Evolutionary conservation across 2,888 invertebrate species (phyloP), one percentile per base, ranked within the genome.

Genomic region (Melinaea marsaeus): DNA sequence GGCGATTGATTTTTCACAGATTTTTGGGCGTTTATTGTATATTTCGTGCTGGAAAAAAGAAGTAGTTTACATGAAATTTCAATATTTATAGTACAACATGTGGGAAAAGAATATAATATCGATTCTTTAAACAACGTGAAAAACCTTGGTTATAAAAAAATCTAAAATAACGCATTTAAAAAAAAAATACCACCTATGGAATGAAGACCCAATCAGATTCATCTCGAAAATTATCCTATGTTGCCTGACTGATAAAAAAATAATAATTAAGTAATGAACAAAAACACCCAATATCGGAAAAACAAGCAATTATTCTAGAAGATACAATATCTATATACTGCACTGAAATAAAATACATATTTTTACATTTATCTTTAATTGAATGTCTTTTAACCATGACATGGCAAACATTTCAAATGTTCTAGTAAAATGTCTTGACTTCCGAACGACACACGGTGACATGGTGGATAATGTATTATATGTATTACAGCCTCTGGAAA

Each of bases 1-100:
- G 55, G 84, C 77, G 63, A 91, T 88, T 47, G 93, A 81, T 34
- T 92, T 79, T 11, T 83, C 75, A 92, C 92, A 93, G 66, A 92
- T 85, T 6, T 88, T 84, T 2, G 93, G 92, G 45, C 91, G 91
- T 48, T 90, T 90, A 60, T 87, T 88, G 73, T 89, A 85, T 62
- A 37, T 74, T 9, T 86, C 88, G 1, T 88, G 86, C 63, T 90
- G 88, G 87, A 85, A 77, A 60, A 79, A 76, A 67, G 73, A 71
- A 33, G 69, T 89, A 4, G 88, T 84, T 4, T 57, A 69, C 57
- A 72, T 75, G 77, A 68, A 87, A 85, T 11, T 82, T 82, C 61
- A 81, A 86, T 70, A 68, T 67, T 48, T 2, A 66, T 13, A 72
- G 71, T 0, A 85, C 84, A 0, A 84, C 80, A 7, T 86, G 80